phyloP scores from a whole-genome alignment of 2,797 vertebrate species.

The Sebastes alutus region DNA sequence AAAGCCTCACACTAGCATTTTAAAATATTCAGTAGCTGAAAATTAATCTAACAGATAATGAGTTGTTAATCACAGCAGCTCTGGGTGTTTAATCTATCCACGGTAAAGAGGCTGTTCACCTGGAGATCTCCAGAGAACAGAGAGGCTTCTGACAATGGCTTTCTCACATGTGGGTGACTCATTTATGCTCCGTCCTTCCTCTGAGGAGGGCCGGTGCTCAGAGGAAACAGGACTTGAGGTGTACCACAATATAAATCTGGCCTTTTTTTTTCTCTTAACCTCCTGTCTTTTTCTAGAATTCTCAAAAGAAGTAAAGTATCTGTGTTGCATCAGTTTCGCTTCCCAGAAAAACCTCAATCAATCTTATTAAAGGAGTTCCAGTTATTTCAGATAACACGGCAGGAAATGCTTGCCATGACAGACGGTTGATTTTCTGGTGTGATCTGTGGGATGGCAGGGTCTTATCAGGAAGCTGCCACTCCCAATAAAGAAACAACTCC shows the following conservation, averaged over 20 bases:
- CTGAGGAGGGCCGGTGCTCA: background rate
- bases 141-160: background rate
- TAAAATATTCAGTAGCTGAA: conserved; percentile 47
- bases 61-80: conserved; percentile 51
- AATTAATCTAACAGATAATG: conserved; percentile 55
- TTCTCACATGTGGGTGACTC: background rate
- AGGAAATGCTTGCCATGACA: background rate
- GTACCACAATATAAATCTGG: too few species aligned
- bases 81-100: conserved; percentile 31
- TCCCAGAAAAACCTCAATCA: background rate
- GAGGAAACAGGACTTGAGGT: background rate
- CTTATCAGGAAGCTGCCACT: conserved; percentile 50
- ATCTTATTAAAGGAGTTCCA: conserved; percentile 4
- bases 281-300: background rate
- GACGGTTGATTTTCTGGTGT: conserved; percentile 47
- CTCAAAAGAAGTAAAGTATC: background rate
- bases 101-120: conserved; percentile 16
- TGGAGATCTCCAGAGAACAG: conserved; percentile 1
- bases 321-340: background rate
- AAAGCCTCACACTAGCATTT: conserved; percentile 1
- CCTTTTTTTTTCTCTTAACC: background rate
- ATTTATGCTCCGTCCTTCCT: background rate
- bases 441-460: conserved; percentile 26
- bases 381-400: conserved; percentile 32
- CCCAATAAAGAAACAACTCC: conserved; percentile 18